Conservation (phyloP, 2,888 invertebrate genomes). For the Hymenopus coronatus region DNA sequence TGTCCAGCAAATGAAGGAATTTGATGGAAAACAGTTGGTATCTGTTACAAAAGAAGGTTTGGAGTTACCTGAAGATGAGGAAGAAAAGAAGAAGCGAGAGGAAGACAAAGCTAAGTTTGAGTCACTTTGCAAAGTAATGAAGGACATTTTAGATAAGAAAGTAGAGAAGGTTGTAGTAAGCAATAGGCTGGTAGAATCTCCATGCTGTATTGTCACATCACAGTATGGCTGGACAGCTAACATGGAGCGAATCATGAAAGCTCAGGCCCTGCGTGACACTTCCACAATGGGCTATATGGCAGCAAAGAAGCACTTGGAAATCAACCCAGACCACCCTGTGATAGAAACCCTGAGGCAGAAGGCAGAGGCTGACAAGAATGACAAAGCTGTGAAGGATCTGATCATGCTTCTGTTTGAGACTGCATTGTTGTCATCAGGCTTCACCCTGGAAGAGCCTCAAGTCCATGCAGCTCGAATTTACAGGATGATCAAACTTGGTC, state of each 20-base stretch:
- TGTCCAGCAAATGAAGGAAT: slow-evolving; percentile 97
- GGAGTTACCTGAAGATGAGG: slow-evolving; percentile 95
- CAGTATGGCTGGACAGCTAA: slow-evolving; percentile 99
- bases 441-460: slow-evolving; percentile 92
- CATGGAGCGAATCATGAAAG: slow-evolving; percentile 99
- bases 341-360: slow-evolving; percentile 87
- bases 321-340: slow-evolving; percentile 95
- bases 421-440: slow-evolving; percentile 92
- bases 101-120: slow-evolving; percentile 79
- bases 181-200: slow-evolving; percentile 93
- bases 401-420: slow-evolving; percentile 96
- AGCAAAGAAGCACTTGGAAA: slow-evolving; percentile 97
- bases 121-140: slow-evolving; percentile 83
- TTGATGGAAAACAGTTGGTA: slow-evolving; percentile 92
- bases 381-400: slow-evolving; percentile 97
- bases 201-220: slow-evolving; percentile 98
- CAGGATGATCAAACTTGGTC: slow-evolving; percentile 97
- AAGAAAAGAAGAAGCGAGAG: slow-evolving; percentile 94
- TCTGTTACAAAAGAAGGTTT: slow-evolving; percentile 98
- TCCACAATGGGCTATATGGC: slow-evolving; percentile 99
- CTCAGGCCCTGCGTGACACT: slow-evolving; percentile 93
- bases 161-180: slow-evolving; percentile 97
- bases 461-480: slow-evolving; percentile 94
- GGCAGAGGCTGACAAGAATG: slow-evolving; percentile 94
- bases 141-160: slow-evolving; percentile 96